Evolutionary conservation across 1,140 invertebrate species (phyloP).

Genomic region (Heliconius congener): DNA sequence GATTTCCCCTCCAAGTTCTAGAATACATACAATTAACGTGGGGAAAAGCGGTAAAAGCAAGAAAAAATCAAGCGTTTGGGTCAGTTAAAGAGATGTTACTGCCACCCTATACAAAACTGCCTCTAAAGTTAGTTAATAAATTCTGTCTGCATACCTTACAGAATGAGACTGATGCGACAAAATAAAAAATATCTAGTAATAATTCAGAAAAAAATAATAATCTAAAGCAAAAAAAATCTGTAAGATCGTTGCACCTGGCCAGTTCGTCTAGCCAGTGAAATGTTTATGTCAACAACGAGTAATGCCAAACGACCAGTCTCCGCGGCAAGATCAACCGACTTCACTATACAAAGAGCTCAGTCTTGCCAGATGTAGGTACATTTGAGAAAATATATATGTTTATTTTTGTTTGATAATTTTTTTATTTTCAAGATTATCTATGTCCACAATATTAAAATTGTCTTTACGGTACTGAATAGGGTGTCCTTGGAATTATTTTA

Average conservation of each 20-base stretch:
- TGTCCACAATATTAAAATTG: background rate
- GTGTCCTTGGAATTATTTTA: background rate
- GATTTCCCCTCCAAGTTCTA: no score
- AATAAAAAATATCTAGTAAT: background rate
- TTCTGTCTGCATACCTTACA: background rate
- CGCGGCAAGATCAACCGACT: slow-evolving; percentile 15
- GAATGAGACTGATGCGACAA: background rate
- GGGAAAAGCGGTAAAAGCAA: no score
- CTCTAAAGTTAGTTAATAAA: background rate
- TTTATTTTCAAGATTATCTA: background rate
- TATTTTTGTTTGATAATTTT: background rate
- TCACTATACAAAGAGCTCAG: slow-evolving; percentile 12
- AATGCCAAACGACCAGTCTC: slow-evolving; percentile 47
- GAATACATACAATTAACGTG: no score
- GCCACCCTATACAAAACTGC: background rate
- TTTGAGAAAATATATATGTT: background rate
- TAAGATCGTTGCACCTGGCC: slow-evolving; percentile 47
- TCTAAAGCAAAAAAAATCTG: background rate
- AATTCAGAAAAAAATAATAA: background rate
- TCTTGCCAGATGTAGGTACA: slow-evolving; percentile 1
- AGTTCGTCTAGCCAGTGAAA: slow-evolving; percentile 39
- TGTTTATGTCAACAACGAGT: slow-evolving; percentile 66
- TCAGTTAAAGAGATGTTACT: no score
- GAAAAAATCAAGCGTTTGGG: no score
- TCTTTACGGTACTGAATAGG: background rate